These are phyloP conservation scores for Eurytoma californica DNA, from an alignment of 2,888 invertebrate species.

Conservation along the genomic window DNA sequence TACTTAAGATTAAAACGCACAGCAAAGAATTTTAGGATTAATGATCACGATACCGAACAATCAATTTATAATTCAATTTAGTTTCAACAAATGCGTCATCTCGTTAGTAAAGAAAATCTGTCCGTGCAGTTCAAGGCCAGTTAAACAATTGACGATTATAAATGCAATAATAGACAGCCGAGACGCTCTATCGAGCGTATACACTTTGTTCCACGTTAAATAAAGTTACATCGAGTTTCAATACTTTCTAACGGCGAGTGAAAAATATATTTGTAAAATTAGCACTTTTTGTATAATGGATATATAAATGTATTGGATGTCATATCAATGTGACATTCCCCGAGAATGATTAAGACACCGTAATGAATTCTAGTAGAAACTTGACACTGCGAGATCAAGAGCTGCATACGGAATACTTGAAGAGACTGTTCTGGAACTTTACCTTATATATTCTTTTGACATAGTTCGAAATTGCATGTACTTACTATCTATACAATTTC, in stretches of 20 bases:
- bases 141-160: slow-evolving; percentile 25
- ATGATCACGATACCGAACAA: slow-evolving; percentile 37
- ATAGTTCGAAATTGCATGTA: background rate
- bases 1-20: slow-evolving; percentile 44
- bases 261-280: slow-evolving; percentile 1
- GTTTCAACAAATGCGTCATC: slow-evolving; percentile 45
- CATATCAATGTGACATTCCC: slow-evolving; percentile 32
- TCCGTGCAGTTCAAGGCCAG: slow-evolving; percentile 19
- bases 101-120: slow-evolving; percentile 28
- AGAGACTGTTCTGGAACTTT: slow-evolving; percentile 15
- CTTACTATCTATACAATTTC: no score
- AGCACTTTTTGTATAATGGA: slow-evolving; percentile 6
- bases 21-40: slow-evolving; percentile 43
- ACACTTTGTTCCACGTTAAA: background rate
- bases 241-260: background rate
- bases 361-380: slow-evolving; percentile 18
- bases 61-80: slow-evolving; percentile 50
- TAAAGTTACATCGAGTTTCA: slow-evolving; percentile 2
- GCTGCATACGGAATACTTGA: slow-evolving; percentile 11
- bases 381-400: background rate
- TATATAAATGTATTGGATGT: slow-evolving; percentile 5
- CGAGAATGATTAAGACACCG: slow-evolving; percentile 16
- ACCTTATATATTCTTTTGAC: background rate
- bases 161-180: slow-evolving; percentile 24
- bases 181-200: background rate